phyloP scores from a whole-genome alignment of 2,888 invertebrate genomes.

The Drosophila ustulata region DNA sequence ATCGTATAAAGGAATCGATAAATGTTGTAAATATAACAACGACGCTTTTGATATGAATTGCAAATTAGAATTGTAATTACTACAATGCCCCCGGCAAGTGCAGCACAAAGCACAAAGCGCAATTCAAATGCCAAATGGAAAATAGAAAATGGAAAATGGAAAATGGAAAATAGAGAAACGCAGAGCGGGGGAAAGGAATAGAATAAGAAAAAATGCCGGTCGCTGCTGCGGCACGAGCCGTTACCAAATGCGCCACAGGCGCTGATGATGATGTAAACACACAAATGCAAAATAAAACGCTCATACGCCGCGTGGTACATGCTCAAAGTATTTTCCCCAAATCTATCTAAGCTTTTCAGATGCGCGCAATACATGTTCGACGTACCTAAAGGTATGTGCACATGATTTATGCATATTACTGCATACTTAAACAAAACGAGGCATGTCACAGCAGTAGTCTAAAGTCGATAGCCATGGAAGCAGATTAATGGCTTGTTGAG shows the following conservation, averaged over 20 bases:
- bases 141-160: constrained; percentile 18
- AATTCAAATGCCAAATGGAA: constrained; percentile 32
- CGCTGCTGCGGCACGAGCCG: constrained; percentile 25
- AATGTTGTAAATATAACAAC: constrained; percentile 66
- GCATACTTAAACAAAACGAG: constrained; percentile 1
- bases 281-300: constrained; percentile 34
- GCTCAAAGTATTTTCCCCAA: constrained; percentile 35
- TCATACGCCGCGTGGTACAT: constrained; percentile 56
- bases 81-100: constrained; percentile 48
- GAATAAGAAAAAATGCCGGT: constrained; percentile 46
- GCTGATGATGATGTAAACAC: constrained; percentile 61
- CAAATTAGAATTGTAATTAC: constrained; percentile 69
- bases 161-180: constrained; percentile 18
- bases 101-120: constrained; percentile 32
- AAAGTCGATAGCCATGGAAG: not conserved
- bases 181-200: constrained; percentile 16
- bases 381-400: not conserved
- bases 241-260: constrained; percentile 31
- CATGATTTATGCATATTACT: not conserved
- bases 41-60: constrained; percentile 71
- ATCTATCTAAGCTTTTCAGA: constrained; percentile 20
- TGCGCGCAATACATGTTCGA: constrained; percentile 11
- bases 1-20: constrained; percentile 68
- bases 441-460: not conserved
- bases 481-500: not conserved